These are phyloP conservation scores for Spondyliosoma cantharus DNA, from an alignment of 2,797 vertebrate species.

Conservation along the genomic window DNA sequence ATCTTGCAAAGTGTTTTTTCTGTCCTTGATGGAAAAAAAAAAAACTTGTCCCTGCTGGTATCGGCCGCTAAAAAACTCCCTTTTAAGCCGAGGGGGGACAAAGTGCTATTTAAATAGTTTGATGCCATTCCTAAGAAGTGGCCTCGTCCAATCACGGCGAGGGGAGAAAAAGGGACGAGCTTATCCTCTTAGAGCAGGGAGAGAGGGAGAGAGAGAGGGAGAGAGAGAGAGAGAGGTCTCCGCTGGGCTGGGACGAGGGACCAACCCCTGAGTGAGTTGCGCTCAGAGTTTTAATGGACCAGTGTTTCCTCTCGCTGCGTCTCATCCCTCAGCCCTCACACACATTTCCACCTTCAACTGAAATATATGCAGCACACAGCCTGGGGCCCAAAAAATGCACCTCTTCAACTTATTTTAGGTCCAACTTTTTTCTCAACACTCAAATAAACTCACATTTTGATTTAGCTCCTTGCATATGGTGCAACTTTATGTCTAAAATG, in stretches of 20 bases:
- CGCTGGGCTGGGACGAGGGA: constrained; percentile 34
- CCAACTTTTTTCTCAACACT: neutral
- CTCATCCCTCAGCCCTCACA: constrained; percentile 63
- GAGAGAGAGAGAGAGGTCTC: constrained; percentile 53
- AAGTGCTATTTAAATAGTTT: constrained; percentile 93
- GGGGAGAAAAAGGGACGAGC: constrained; percentile 85
- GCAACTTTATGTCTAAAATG: neutral
- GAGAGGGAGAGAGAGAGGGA: constrained; percentile 35
- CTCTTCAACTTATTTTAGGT: neutral
- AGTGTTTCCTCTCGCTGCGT: constrained; percentile 75
- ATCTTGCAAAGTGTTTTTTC: neutral
- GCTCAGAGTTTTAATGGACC: constrained; percentile 73
- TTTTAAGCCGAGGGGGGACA: constrained; percentile 76
- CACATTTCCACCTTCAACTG: constrained; percentile 26
- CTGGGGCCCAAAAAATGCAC: neutral
- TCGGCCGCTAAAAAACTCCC: constrained; percentile 71
- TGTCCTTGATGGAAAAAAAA: constrained; percentile 5
- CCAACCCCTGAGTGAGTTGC: constrained; percentile 61
- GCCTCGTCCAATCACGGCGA: constrained; percentile 88
- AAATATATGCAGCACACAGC: neutral
- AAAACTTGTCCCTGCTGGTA: constrained; percentile 58
- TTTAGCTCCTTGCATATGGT: neutral
- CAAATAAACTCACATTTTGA: too few species aligned
- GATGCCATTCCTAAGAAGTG: constrained; percentile 88
- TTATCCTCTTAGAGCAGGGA: constrained; percentile 72